Base-by-base conservation (phyloP, 2,888 invertebrate genomes). In the Ypsolopha scabrella region DNA sequence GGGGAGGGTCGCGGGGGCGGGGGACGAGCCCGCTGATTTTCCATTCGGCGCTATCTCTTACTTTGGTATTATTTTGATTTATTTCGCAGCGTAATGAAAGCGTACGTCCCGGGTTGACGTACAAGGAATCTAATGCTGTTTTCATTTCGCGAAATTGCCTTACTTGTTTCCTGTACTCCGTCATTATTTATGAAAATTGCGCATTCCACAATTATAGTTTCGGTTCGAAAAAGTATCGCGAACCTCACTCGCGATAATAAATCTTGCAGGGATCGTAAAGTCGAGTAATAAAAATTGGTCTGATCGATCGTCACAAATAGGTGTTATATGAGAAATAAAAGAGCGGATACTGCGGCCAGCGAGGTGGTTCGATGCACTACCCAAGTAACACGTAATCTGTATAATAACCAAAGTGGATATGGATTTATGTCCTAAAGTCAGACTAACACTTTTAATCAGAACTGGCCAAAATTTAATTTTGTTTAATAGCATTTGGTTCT, bases 31-130 rank as follows among this genome's bases (percentile, higher is more conserved):
- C 73, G 71, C 74, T 79, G 85, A 81, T 80, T 83, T 85, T 83
- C 81, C 75, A 83, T 82, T 80, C 82, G 54, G 50, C 50, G 78
- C 80, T 82, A 81, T 83, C 82, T 83, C 77, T 76, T 75, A 70
- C 79, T 75, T 76, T 68, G 67, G 78, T 78, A 82, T 82, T 83
- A 83, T 82, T 85, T 83, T 85, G 85, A 85, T 85, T 83, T 85
- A 85, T 81, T 78, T 74, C 74, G 64, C 62, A 65, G 65, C 72
- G 76, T 83, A 83, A 82, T 82, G 82, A 83, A 83, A 80, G 78
- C 72, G 78, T 79, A 76, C 81, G 81, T 78, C 76, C 72, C 75
- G 66, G 67, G 75, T 76, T 77, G 78, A 80, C 74, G 74, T 75
- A 70, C 70, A 67, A 69, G 68, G 69, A 71, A 76, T 71, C 69